Percentiles rank a stretch among this genome's conserved stretches.
These are phyloP conservation scores for Wasmannia auropunctata DNA, from an alignment of 1,140 invertebrate species.

Conservation along the genomic window DNA sequence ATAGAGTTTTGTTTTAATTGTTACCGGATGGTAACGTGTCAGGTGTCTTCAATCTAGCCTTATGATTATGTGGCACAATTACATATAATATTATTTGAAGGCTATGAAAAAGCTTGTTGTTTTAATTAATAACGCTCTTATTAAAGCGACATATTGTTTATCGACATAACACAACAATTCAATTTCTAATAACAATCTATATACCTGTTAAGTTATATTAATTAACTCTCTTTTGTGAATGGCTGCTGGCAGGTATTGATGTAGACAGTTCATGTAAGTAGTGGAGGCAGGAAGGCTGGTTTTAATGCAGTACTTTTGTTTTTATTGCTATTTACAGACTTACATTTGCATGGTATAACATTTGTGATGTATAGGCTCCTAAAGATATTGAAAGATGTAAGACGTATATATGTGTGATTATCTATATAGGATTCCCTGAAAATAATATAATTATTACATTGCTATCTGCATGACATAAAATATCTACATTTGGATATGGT, in stretches of 20 bases:
- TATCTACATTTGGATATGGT: background rate
- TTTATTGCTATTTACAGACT: slow-evolving; percentile 68
- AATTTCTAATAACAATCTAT: slow-evolving; percentile 41
- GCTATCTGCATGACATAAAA: slow-evolving; percentile 58
- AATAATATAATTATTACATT: slow-evolving; percentile 30
- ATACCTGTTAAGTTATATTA: slow-evolving; percentile 78
- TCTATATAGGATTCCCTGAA: slow-evolving; percentile 14
- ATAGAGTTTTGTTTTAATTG: background rate
- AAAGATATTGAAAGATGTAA: slow-evolving; percentile 29
- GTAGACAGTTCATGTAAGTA: slow-evolving; percentile 86
- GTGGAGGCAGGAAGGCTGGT: slow-evolving; percentile 77
- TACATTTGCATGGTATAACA: slow-evolving; percentile 68
- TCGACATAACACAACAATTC: slow-evolving; percentile 44
- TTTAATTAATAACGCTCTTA: slow-evolving; percentile 42
- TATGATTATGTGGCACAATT: too few relatives aligned
- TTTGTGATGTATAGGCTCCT: slow-evolving; percentile 59
- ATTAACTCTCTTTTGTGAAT: slow-evolving; percentile 83
- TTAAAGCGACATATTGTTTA: slow-evolving; percentile 46
- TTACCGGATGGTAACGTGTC: too few relatives aligned
- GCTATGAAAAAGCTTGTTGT: slow-evolving; percentile 36
- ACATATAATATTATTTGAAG: background rate
- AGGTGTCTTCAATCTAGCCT: too few relatives aligned
- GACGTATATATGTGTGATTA: slow-evolving; percentile 26
- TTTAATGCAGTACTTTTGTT: slow-evolving; percentile 70
- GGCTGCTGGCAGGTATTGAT: slow-evolving; percentile 85